phyloP scores from a whole-genome alignment of 2,113 vertebrate species.

The Mixornis gularis region DNA sequence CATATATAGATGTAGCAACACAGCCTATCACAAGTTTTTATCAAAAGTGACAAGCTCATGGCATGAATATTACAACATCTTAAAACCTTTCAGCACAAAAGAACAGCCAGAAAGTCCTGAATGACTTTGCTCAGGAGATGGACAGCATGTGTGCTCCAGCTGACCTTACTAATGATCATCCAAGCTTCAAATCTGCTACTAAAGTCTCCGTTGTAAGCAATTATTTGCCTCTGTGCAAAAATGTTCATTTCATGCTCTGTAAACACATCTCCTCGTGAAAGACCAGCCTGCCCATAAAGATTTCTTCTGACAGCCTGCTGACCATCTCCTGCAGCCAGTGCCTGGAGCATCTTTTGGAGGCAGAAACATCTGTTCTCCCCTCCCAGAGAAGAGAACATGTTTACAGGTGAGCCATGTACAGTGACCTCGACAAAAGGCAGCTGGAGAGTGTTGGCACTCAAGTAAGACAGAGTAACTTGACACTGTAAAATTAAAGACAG shows the following conservation, averaged over 20 bases:
- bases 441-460: neutral
- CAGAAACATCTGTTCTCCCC: conserved; percentile 7
- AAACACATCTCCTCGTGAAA: conserved; percentile 72
- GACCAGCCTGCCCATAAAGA: conserved; percentile 60
- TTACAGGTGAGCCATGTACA: neutral
- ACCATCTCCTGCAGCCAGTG: conserved; percentile 49
- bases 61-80: neutral
- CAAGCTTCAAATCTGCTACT: conserved; percentile 58
- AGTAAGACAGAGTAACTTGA: neutral
- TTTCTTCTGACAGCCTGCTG: conserved; percentile 51
- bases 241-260: conserved; percentile 77
- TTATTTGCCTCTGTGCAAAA: conserved; percentile 71
- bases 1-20: neutral
- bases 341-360: neutral
- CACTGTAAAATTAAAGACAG: neutral
- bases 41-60: neutral
- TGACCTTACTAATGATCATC: conserved; percentile 65
- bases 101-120: neutral
- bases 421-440: neutral
- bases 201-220: conserved; percentile 60
- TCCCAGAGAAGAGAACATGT: neutral
- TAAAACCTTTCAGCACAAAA: neutral
- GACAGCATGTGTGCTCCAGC: conserved; percentile 13
- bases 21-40: neutral
- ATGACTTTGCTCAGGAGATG: conserved; percentile 24